phyloP scores from a whole-genome alignment of 2,888 invertebrate species.

The Chironomus tentans region DNA sequence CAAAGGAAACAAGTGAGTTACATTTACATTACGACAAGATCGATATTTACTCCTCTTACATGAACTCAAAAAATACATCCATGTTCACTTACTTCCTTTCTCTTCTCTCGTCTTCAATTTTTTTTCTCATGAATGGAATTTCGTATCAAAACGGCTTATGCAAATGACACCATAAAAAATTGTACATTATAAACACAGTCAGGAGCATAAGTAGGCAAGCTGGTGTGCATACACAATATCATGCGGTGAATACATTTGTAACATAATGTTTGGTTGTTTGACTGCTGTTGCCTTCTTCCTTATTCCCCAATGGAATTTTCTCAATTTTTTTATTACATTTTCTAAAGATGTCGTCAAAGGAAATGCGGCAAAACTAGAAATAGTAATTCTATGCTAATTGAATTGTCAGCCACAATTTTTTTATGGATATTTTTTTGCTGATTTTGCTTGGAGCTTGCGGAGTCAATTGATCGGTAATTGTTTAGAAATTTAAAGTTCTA shows the following conservation, averaged over 20 bases:
- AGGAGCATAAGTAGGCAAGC: slow-evolving; percentile 7
- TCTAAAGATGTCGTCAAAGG: background rate
- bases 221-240: slow-evolving; percentile 16
- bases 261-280: background rate
- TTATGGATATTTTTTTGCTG: no score
- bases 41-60: background rate
- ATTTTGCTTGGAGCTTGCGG: no score
- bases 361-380: background rate
- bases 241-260: slow-evolving; percentile 24
- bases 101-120: background rate
- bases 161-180: slow-evolving; percentile 19
- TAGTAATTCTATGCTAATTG: slow-evolving; percentile 6
- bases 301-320: background rate
- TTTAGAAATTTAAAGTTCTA: background rate
- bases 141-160: slow-evolving; percentile 23
- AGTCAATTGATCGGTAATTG: background rate
- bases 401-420: background rate
- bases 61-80: background rate
- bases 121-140: no score
- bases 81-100: background rate
- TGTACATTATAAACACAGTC: slow-evolving; percentile 16
- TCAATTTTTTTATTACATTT: background rate
- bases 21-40: background rate
- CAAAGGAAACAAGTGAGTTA: background rate
- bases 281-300: background rate